phyloP scores from a whole-genome alignment of 2,797 vertebrate species.

The Enoplosus armatus region DNA sequence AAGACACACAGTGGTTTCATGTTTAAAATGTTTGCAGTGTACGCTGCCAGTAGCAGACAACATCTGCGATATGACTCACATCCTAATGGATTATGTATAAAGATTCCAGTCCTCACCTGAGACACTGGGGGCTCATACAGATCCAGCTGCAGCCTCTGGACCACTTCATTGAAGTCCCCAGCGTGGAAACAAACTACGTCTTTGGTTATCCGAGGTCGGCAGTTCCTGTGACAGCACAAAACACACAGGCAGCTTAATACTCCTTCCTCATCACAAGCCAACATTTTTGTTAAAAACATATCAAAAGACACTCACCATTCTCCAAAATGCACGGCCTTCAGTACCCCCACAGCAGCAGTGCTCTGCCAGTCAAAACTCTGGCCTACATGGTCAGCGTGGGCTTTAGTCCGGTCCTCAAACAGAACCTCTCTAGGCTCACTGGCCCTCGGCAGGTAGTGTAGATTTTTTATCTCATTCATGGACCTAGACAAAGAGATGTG shows the following conservation, averaged over 20 bases:
- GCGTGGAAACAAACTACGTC: slow-evolving; percentile 99
- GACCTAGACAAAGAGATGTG: slow-evolving; percentile 83
- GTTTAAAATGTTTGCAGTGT: rapidly evolving
- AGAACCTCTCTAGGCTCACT: slow-evolving; percentile 97
- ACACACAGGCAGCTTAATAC: not conserved
- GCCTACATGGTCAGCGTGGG: slow-evolving; percentile 97
- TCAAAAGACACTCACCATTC: slow-evolving; percentile 86
- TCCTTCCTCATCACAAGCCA: not conserved
- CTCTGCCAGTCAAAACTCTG: slow-evolving; percentile 99
- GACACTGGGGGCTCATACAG: slow-evolving; percentile 98
- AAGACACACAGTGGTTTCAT: not conserved
- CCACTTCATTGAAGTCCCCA: slow-evolving; percentile 96
- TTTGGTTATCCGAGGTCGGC: slow-evolving; percentile 97
- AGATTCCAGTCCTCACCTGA: slow-evolving; percentile 86
- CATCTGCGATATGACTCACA: not conserved
- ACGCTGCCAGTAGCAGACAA: not conserved
- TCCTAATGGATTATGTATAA: not conserved
- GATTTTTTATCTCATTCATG: slow-evolving; percentile 98
- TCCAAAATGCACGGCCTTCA: slow-evolving; percentile 98
- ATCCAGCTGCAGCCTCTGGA: slow-evolving; percentile 96
- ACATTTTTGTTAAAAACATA: not conserved
- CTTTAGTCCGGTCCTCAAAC: slow-evolving; percentile 97
- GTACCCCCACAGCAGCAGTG: slow-evolving; percentile 97
- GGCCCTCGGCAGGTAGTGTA: slow-evolving; percentile 97
- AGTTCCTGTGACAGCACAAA: slow-evolving; percentile 85